Evolutionary conservation across 2,888 invertebrate genomes (phyloP).

Genomic region (Endotricha flammealis): DNA sequence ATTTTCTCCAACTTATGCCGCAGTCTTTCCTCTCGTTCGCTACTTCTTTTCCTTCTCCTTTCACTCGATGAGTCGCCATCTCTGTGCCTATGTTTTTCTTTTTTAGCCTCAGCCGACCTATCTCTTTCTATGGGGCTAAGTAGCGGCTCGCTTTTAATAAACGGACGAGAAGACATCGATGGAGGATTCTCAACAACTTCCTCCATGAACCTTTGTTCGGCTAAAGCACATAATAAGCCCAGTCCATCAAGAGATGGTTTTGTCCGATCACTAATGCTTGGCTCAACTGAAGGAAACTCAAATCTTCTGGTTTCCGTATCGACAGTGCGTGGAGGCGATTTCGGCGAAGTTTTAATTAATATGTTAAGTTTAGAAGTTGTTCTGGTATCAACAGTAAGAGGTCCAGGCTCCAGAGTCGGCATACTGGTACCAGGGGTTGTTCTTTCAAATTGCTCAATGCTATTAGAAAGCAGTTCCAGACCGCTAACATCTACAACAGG

Average conservation of each 20-base stretch:
- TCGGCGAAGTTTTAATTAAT: slow-evolving; percentile 64
- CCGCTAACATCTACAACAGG: slow-evolving; percentile 85
- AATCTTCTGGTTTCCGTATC: slow-evolving; percentile 60
- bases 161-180: slow-evolving; percentile 45
- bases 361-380: slow-evolving; percentile 57
- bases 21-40: slow-evolving; percentile 60
- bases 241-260: slow-evolving; percentile 80
- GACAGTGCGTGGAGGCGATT: slow-evolving; percentile 51
- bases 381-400: slow-evolving; percentile 63
- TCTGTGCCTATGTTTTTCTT: slow-evolving; percentile 57
- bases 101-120: slow-evolving; percentile 43
- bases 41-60: slow-evolving; percentile 53
- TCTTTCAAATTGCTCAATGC: slow-evolving; percentile 87
- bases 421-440: slow-evolving; percentile 56
- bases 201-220: slow-evolving; percentile 89
- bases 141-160: slow-evolving; percentile 57
- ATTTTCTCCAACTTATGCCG: slow-evolving; percentile 68
- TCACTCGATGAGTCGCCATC: slow-evolving; percentile 62
- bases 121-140: slow-evolving; percentile 52
- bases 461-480: slow-evolving; percentile 88
- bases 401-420: slow-evolving; percentile 48
- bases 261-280: slow-evolving; percentile 42
- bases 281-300: slow-evolving; percentile 51
- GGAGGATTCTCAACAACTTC: slow-evolving; percentile 78
- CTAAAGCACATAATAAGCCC: slow-evolving; percentile 88